Evolutionary conservation across 2,113 vertebrate genomes (phyloP).

Genomic region (Buteo buteo): DNA sequence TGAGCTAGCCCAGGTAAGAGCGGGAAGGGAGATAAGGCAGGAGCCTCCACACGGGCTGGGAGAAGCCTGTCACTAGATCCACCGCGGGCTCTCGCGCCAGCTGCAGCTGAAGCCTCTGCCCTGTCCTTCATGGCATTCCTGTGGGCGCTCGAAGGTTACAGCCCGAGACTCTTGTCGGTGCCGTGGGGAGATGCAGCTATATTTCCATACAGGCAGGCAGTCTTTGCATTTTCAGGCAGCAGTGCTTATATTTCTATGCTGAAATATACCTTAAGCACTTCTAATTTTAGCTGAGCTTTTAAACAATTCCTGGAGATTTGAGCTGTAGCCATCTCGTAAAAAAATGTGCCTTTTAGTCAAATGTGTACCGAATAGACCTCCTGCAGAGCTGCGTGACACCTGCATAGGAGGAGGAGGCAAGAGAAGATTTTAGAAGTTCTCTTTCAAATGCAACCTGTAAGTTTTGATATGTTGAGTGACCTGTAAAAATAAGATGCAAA

Average conservation of each 20-base stretch:
- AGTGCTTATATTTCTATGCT: neutral
- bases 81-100: neutral
- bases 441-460: neutral
- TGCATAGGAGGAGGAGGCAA: neutral
- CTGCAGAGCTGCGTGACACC: neutral
- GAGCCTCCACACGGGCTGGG: neutral
- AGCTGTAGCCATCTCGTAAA: neutral
- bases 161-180: neutral
- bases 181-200: neutral
- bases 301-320: neutral
- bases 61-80: fast-evolving
- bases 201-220: neutral
- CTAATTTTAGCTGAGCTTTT: neutral
- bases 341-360: neutral
- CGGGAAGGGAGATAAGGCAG: neutral
- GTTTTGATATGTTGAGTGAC: neutral
- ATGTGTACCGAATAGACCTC: neutral
- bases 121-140: fast-evolving
- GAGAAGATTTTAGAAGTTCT: neutral
- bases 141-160: neutral
- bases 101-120: neutral
- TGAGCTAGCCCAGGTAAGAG: neutral
- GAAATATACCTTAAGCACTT: neutral
- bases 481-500: neutral
- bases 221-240: neutral